These are phyloP conservation scores for Cotesia chilonis DNA, from an alignment of 1,140 invertebrate species.

Conservation along the genomic window DNA sequence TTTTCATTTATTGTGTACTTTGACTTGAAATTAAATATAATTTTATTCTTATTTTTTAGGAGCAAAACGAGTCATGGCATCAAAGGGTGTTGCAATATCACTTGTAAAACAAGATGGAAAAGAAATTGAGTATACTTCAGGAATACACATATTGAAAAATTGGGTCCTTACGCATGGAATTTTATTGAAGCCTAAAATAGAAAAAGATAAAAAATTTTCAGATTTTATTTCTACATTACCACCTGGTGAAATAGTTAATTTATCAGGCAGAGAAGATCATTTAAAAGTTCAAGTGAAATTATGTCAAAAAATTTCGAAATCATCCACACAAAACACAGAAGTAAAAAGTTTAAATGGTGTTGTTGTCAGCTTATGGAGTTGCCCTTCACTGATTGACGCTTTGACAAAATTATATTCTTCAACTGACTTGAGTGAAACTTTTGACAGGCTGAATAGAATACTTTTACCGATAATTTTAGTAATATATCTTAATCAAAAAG, in stretches of 20 bases:
- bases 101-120: conserved; percentile 26
- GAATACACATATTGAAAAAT: conserved; percentile 64
- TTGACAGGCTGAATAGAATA: conserved; percentile 55
- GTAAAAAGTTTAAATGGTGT: conserved; percentile 35
- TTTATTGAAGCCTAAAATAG: conserved; percentile 55
- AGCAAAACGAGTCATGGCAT: background rate
- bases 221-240: conserved; percentile 28
- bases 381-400: conserved; percentile 62
- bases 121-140: conserved; percentile 55
- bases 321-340: background rate
- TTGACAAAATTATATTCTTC: conserved; percentile 62
- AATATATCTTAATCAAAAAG: conserved; percentile 41
- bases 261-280: conserved; percentile 26
- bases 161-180: conserved; percentile 69
- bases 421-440: conserved; percentile 64
- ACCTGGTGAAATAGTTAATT: conserved; percentile 40
- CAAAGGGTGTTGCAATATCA: conserved; percentile 46
- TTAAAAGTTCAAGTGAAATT: conserved; percentile 43
- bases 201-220: conserved; percentile 35
- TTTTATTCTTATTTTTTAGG: conserved; percentile 1
- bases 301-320: background rate
- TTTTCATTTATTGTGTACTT: too few species aligned
- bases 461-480: conserved; percentile 66
- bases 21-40: background rate
- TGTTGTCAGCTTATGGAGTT: conserved; percentile 61